phyloP scores from a whole-genome alignment of 2,888 invertebrate species.

The Macaria notata region DNA sequence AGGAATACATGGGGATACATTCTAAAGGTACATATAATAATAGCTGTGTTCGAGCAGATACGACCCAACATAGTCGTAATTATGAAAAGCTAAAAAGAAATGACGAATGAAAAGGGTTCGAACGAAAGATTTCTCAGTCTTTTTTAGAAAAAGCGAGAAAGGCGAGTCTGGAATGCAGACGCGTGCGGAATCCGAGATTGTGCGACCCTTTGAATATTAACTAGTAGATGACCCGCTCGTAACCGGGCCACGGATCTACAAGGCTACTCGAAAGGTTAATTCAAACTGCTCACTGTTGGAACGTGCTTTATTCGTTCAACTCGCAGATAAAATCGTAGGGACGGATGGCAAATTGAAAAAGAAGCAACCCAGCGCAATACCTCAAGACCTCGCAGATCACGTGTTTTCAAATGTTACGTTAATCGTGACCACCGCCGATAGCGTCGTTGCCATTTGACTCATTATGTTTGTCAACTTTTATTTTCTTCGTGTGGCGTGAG shows the following conservation, averaged over 20 bases:
- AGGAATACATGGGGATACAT: no score
- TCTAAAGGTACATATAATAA: no score
- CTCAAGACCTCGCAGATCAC: no score
- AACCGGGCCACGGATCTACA: slow-evolving; percentile 65
- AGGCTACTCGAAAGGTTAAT: slow-evolving; percentile 64
- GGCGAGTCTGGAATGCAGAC: slow-evolving; percentile 53
- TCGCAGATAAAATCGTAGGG: slow-evolving; percentile 41
- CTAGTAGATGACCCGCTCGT: slow-evolving; percentile 71
- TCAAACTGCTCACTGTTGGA: slow-evolving; percentile 55
- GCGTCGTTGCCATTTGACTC: no score
- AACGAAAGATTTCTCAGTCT: slow-evolving; percentile 47
- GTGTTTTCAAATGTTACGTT: no score
- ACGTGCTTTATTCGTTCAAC: slow-evolving; percentile 47
- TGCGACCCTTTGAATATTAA: slow-evolving; percentile 78
- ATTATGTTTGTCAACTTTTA: no score
- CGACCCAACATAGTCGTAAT: no score
- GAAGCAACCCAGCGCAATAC: slow-evolving; percentile 19
- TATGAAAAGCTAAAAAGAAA: slow-evolving; percentile 19
- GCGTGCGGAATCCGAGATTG: slow-evolving; percentile 72
- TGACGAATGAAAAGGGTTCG: slow-evolving; percentile 47
- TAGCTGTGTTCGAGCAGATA: no score
- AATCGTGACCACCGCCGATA: no score
- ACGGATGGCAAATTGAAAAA: slow-evolving; percentile 43
- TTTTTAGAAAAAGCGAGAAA: slow-evolving; percentile 37
- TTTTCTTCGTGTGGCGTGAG: no score